Base-by-base conservation (phyloP, 2,888 invertebrate species). In the Plutella xylostella region DNA sequence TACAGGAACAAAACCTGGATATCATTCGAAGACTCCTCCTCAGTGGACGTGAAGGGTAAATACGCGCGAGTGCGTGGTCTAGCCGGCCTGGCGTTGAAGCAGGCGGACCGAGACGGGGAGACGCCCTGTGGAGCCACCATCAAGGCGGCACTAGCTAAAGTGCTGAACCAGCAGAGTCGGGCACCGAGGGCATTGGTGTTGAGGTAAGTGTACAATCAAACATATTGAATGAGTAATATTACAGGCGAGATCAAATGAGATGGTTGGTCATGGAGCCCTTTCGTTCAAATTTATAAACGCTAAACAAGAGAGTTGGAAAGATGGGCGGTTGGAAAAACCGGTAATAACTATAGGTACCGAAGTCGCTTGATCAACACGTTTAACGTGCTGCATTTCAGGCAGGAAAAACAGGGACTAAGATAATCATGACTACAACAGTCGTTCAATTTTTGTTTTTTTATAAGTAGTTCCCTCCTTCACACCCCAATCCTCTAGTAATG, bases 1-100 rank as follows among this genome's bases (percentile, higher is more conserved):
- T 65, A 7, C 58, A 89, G 88, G 61, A 86, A 89, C 60, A 84
- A 84, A 41, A 86, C 88, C 14, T 92, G 92, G 92, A 86, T 92
- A 42, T 88, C 92, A 4, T 92, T 91, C 61, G 92, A 92, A 59
- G 92, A 92, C 61, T 72, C 87, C 0, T 89, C 88, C 15, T 90
- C 91, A 39, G 85, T 90, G 15, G 88, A 90, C 57, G 91, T 92
- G 53, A 92, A 92, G 78, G 90, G 90, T 11, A 92, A 92, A 67
- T 92, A 92, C 67, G 86, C 88, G 0, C 68, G 92, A 21, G 86
- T 92, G 11, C 85, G 92, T 1, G 90, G 90, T 3, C 68, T 92
- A 9, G 91, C 89, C 0, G 92, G 92, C 1, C 65, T 91, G 18
- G 91, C 89, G 1, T 67, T 92, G 40, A 75, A 78, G 51, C 60